Conservation (phyloP, 1,140 invertebrate species). For the Camponotus pennsylvanicus region DNA sequence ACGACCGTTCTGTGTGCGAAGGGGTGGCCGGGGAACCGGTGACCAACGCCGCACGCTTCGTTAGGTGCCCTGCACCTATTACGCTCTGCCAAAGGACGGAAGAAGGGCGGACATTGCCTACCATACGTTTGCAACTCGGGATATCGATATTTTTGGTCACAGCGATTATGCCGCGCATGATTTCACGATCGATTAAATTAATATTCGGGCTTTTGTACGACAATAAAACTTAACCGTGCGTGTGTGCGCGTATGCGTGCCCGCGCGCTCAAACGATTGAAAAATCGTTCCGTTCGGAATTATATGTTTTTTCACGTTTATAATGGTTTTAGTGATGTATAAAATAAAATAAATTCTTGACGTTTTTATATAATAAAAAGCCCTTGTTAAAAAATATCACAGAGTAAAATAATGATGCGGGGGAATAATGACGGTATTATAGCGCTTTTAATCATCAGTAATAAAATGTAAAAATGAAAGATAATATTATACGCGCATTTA, state of each 20-base stretch:
- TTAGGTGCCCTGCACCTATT: conserved; percentile 65
- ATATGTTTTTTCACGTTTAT: conserved; percentile 61
- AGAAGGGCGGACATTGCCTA: conserved; percentile 49
- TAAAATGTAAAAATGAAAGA: conserved; percentile 53
- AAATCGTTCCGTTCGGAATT: conserved; percentile 50
- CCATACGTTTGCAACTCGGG: conserved; percentile 58
- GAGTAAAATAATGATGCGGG: conserved; percentile 52
- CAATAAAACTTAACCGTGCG: conserved; percentile 52
- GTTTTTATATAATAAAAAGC: conserved; percentile 56
- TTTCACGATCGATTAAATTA: conserved; percentile 61
- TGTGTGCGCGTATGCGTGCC: background rate
- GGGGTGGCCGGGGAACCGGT: conserved; percentile 44
- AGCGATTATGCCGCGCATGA: conserved; percentile 62
- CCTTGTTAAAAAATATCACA: conserved; percentile 54
- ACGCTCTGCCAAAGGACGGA: conserved; percentile 61
- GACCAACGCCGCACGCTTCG: conserved; percentile 67
- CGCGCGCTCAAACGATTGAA: conserved; percentile 53
- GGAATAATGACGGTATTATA: conserved; percentile 57
- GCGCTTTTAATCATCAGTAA: conserved; percentile 49
- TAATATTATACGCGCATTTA: conserved; percentile 51
- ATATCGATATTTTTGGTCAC: conserved; percentile 63
- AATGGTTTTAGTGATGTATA: conserved; percentile 50
- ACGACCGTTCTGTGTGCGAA: conserved; percentile 61
- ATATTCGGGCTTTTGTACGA: conserved; percentile 56
- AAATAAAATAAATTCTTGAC: conserved; percentile 61